Base-by-base conservation (phyloP, 2,888 invertebrate species). In the Tachina fera region DNA sequence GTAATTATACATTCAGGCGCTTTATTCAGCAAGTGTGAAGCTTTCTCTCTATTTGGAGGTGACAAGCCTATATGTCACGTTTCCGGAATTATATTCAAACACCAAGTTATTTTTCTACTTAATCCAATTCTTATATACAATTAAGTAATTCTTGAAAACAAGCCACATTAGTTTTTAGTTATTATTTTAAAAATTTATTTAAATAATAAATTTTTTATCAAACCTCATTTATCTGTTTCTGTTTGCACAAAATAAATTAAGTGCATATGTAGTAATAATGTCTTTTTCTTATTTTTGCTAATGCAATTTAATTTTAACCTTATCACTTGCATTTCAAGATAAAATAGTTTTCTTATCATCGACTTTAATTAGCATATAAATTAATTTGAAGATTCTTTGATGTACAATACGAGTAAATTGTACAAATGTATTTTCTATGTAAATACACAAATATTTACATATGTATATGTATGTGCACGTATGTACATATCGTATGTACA, bases 231-330 rank as follows among this genome's bases (percentile, higher is more conserved):
- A 19, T 53, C 53, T 11, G 53, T 53, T 1, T 31, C 0, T 31
- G 31, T 31, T 31, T 31, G 6, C 1, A 31, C 31, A 1, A 5
- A 31, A 31, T 31, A 31, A 31, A 31, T 31, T 5, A 31, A 31
- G 31, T 31, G 31, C 31, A 31, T 31, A 31, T 6, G 6, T 31
- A 31, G 6, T 31, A 31, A 31, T 31, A 31, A 56, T 19, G 9
- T 53, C 39, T 14, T 11, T 39, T 60, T 31, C 14, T 60, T 60
- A 22, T 43, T 13, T 1, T 56, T 45, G 58, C 41, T 65, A 58
- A 65, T 45, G 60, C 68, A 82, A 76, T 75, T 70, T 63, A 14
- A 68, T 68, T 53, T 61, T 8, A 19, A 47, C 19, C 22, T 60
- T 60, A 74, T 67, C 67, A 58, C 43, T 80, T 41, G 39, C 8